Conservation (phyloP, 53 echinoderm and acorn worm genomes). For the Paracentrotus lividus region DNA sequence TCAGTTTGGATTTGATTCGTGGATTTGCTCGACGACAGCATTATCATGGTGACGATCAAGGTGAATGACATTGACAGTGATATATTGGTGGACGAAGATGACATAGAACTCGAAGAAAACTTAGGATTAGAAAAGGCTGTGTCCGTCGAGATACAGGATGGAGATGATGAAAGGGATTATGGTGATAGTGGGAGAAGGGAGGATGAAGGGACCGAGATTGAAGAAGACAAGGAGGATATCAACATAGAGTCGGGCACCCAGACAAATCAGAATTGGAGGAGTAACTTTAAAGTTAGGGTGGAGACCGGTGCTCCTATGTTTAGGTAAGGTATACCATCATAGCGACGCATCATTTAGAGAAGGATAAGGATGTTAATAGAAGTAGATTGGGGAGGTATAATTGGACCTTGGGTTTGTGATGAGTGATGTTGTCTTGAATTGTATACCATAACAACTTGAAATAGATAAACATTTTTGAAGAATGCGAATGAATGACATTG, state of each 20-base stretch:
- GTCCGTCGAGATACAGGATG: neutral
- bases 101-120: neutral
- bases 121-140: neutral
- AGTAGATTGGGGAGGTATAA: neutral
- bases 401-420: neutral
- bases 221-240: neutral
- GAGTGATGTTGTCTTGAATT: slow-evolving; percentile 45
- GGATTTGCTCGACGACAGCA: too few relatives aligned
- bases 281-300: slow-evolving; percentile 12
- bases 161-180: neutral
- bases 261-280: slow-evolving; percentile 47
- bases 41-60: neutral
- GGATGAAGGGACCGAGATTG: neutral
- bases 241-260: neutral
- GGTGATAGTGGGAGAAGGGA: neutral
- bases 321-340: slow-evolving; percentile 16
- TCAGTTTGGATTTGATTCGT: neutral
- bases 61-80: neutral
- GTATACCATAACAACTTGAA: too few relatives aligned
- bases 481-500: neutral
- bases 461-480: too few relatives aligned
- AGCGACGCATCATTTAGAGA: slow-evolving; percentile 8
- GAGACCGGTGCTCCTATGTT: neutral
- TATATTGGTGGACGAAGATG: neutral
- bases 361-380: neutral